Conservation (phyloP, 2,113 vertebrate species). For the Todiramphus chloris region DNA sequence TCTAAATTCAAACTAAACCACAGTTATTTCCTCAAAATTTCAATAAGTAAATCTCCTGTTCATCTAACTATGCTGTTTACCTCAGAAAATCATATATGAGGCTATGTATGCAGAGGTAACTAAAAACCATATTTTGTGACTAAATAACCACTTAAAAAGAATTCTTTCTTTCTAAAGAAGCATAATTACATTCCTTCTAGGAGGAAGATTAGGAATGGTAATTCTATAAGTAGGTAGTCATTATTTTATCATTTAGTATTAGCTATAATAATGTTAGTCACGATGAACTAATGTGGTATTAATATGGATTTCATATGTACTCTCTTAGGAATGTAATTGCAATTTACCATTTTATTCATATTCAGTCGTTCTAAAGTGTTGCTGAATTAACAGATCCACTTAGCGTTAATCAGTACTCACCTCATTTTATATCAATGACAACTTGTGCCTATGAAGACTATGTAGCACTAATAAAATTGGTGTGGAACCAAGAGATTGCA, state of each 20-base stretch:
- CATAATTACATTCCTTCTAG: constrained; percentile 27
- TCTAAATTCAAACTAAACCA: not conserved
- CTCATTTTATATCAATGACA: constrained; percentile 48
- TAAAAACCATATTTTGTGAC: not conserved
- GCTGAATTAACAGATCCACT: constrained; percentile 71
- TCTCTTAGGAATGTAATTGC: constrained; percentile 68
- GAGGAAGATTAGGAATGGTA: constrained; percentile 51
- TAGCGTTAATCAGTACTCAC: constrained; percentile 68
- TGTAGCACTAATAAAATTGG: not conserved
- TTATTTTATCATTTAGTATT: constrained; percentile 75
- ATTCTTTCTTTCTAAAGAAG: constrained; percentile 1
- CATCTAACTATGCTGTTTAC: not conserved
- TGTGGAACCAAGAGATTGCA: not conserved
- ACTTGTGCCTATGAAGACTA: not conserved
- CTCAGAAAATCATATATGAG: not conserved
- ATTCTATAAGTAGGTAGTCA: constrained; percentile 65
- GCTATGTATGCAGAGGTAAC: not conserved
- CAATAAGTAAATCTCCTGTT: not conserved
- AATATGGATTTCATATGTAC: constrained; percentile 69
- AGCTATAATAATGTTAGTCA: constrained; percentile 71
- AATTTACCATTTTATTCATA: constrained; percentile 73
- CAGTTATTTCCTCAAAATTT: not conserved
- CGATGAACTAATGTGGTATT: constrained; percentile 71
- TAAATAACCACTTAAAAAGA: constrained; percentile 9
- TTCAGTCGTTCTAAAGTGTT: constrained; percentile 75